Evolutionary conservation across 1,140 invertebrate species (phyloP).

Genomic region (Lamellibrachia luymesi): DNA sequence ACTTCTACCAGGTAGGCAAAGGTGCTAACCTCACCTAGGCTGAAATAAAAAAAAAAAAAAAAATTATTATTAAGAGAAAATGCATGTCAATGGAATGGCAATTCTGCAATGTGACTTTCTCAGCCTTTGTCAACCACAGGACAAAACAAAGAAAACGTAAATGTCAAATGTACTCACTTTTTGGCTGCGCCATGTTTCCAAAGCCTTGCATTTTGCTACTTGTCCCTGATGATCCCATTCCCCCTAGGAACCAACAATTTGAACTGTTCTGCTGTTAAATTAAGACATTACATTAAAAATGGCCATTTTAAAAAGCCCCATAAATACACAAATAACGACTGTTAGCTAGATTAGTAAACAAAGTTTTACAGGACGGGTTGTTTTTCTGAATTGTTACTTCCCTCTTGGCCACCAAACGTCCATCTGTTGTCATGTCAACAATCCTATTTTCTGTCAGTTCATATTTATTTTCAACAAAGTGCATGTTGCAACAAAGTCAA

Average conservation of each 20-base stretch:
- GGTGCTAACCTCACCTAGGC: not conserved
- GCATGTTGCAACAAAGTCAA: not conserved
- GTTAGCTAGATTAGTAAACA: not conserved
- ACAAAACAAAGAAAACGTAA: not conserved
- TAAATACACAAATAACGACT: not conserved
- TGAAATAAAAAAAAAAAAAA: not conserved
- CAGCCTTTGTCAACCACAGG: not conserved
- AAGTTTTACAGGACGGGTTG: too few species aligned
- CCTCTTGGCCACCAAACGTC: not conserved
- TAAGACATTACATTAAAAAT: not conserved
- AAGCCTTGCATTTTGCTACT: not conserved
- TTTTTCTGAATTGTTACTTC: too few species aligned
- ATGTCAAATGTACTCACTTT: not conserved
- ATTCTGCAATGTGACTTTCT: not conserved
- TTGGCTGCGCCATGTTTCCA: not conserved
- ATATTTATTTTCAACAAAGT: not conserved
- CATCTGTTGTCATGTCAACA: not conserved
- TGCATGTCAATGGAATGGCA: not conserved
- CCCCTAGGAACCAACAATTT: not conserved
- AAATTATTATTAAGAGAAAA: not conserved
- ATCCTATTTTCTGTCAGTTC: not conserved
- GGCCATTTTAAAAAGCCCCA: too few species aligned
- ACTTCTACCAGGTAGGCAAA: not conserved
- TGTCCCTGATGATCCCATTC: not conserved
- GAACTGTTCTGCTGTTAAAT: not conserved